Conservation (phyloP, 1,140 invertebrate species). For the Micrasema minimum region DNA sequence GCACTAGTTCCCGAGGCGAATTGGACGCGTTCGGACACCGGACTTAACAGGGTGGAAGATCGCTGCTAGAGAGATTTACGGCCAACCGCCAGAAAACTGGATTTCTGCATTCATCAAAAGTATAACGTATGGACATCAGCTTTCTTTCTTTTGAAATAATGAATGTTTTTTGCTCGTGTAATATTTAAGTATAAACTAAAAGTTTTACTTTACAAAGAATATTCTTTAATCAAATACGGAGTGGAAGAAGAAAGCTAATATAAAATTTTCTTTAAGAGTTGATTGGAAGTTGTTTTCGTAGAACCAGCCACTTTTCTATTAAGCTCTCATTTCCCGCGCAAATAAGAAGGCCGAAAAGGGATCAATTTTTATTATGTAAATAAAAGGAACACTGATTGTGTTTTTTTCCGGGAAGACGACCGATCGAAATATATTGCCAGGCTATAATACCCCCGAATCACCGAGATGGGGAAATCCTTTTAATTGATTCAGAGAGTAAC, state of each 20-base stretch:
- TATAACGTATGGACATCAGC: too few relatives aligned
- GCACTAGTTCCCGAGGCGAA: slow-evolving; percentile 13
- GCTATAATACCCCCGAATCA: background rate
- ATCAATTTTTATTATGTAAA: slow-evolving; percentile 31
- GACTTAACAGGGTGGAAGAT: slow-evolving; percentile 25
- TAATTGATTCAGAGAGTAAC: slow-evolving; percentile 48
- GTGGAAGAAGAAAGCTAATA: background rate
- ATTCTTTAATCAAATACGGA: background rate
- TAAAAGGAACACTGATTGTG: slow-evolving; percentile 21
- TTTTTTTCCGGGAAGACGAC: slow-evolving; percentile 2
- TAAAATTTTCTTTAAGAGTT: background rate
- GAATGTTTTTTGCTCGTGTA: too few relatives aligned
- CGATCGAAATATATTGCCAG: slow-evolving; percentile 22
- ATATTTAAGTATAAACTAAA: too few relatives aligned
- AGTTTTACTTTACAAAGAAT: too few relatives aligned
- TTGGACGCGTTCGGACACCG: slow-evolving; percentile 17
- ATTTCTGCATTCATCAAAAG: too few relatives aligned
- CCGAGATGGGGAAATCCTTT: slow-evolving; percentile 36
- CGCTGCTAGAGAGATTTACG: background rate
- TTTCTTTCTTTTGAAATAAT: too few relatives aligned
- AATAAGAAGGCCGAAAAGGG: slow-evolving; percentile 13
- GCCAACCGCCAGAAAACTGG: background rate
- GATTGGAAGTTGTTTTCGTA: background rate
- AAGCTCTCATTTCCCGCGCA: slow-evolving; percentile 11
- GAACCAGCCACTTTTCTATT: slow-evolving; percentile 1